Base-by-base conservation (phyloP, 2,888 invertebrate genomes). In the Tanytarsus gracilentus region DNA sequence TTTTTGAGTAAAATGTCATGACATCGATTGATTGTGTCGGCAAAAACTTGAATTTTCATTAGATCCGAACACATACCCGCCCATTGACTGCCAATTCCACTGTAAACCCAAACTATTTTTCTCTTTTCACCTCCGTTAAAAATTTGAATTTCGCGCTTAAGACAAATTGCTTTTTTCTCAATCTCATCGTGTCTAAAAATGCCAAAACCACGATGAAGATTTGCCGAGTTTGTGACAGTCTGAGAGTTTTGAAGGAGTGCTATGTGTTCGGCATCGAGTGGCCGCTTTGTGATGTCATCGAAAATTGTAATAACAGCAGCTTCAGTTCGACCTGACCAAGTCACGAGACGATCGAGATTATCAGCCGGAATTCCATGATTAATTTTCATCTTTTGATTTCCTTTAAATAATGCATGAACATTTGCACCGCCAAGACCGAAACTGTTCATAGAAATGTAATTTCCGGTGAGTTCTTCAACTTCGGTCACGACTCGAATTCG, bases 61-160 rank as follows among this genome's bases (percentile, higher is more conserved):
- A 89, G 78, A 61, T 81, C 76, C 8, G 78, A 75, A 4, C 86
- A 92, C 89, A 93, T 91, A 64, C 85, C 85, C 9, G 82, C 75
- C 91, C 91, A 93, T 68, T 92, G 90, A 0, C 88, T 85, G 1
- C 91, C 90, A 88, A 94, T 88, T 30, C 93, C 93, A 59, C 93
- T 88, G 75, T 91, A 95, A 39, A 93, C 83, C 73, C 87, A 93
- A 82, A 92, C 92, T 1, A 93, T 76, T 1, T 91, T 88, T 1
- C 84, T 78, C 58, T 77, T 78, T 0, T 78, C 75, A n/a, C 3
- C n/a, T 0, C 82, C 84, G 0, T 80, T 77, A 69, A 78, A 81
- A 70, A 82, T 80, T 65, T 81, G 77, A 26, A 80, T 71, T 33
- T 81, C 78, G 36, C 77, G 77, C 0, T 73, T 67, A 1, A 78